These are phyloP conservation scores for Seira musarum DNA, from an alignment of 2,888 invertebrate genomes.

Conservation along the genomic window DNA sequence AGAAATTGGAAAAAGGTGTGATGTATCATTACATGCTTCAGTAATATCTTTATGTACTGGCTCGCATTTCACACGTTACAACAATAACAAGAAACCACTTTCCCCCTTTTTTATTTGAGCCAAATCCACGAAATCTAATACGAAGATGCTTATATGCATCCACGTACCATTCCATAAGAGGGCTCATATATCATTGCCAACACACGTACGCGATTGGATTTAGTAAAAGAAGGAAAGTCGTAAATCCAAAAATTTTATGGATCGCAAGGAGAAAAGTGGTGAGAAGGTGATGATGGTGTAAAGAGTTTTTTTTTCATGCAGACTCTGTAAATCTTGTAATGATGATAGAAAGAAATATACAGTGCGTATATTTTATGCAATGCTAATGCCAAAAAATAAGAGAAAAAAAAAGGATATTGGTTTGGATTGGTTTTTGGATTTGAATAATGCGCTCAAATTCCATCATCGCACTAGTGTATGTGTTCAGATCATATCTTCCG, in stretches of 20 bases:
- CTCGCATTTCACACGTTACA: background rate
- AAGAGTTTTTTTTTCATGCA: constrained; percentile 15
- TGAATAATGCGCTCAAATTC: constrained; percentile 55
- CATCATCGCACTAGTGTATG: constrained; percentile 40
- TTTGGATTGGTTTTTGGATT: constrained; percentile 55
- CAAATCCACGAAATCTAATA: background rate
- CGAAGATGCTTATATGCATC: background rate
- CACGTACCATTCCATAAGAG: background rate
- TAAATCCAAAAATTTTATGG: constrained; percentile 42
- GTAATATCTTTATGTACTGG: constrained; percentile 10
- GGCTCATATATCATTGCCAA: constrained; percentile 9
- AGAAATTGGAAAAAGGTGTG: constrained; percentile 17
- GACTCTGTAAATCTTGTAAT: constrained; percentile 49
- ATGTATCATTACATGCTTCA: constrained; percentile 36
- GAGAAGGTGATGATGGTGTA: constrained; percentile 10
- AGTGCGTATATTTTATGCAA: constrained; percentile 32
- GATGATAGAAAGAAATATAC: constrained; percentile 36
- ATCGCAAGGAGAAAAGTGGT: constrained; percentile 10
- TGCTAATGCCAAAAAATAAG: constrained; percentile 32
- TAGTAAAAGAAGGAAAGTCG: constrained; percentile 49
- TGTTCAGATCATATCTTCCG: constrained; percentile 27
- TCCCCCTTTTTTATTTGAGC: background rate
- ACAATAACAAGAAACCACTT: constrained; percentile 11
- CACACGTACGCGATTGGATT: constrained; percentile 7
- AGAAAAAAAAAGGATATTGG: constrained; percentile 48